Base-by-base conservation (phyloP, 2,888 invertebrate genomes). In the Scaptomyza reducta region DNA sequence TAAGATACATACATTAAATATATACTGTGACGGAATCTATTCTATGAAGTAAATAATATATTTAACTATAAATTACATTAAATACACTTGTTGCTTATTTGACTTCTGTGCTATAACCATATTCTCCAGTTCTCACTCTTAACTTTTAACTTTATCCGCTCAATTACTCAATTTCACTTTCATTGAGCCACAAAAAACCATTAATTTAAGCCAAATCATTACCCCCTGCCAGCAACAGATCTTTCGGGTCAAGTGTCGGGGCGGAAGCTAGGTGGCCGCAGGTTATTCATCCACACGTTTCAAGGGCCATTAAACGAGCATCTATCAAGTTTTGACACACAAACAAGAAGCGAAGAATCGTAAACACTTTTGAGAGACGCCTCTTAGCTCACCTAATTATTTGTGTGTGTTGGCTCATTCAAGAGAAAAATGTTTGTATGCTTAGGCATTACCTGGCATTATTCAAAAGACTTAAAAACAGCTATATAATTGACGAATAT, bases 371-470 rank as follows among this genome's bases (percentile, higher is more conserved):
- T 18, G 9, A 70, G 14, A 40, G 59, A 31, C 40, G 59, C 59
- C 54, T 74, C 65, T 74, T 66, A 74, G 74, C 55, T 51, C 47
- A 57, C 50, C 59, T 51, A 65, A 65, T 73, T 73, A 46, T 63
- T 40, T 40, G 38, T 60, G 29, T 46, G 62, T 47, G 68, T 57
- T 56, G 35, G 45, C 42, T 33, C 31, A 38, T 31, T 45, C 27
- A 33, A 42, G 40, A 18, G 46, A 33, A 16, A 40, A 38, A 38
- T 38, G 1, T 18, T 18, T 33, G n/a, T 51, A 6, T 40, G 40
- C 9, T 49, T 31, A 40, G 46, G 66, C 47, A 41, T 2, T 0
- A n/a, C n/a, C n/a, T n/a, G n/a, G 41, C 58, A 65, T 66, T 58
- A 35, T 59, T 55, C 41, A 55, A 6, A 29, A 60, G 27, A 18